Conservation (phyloP, 1,140 invertebrate species). For the Bilobella aurantiaca region DNA sequence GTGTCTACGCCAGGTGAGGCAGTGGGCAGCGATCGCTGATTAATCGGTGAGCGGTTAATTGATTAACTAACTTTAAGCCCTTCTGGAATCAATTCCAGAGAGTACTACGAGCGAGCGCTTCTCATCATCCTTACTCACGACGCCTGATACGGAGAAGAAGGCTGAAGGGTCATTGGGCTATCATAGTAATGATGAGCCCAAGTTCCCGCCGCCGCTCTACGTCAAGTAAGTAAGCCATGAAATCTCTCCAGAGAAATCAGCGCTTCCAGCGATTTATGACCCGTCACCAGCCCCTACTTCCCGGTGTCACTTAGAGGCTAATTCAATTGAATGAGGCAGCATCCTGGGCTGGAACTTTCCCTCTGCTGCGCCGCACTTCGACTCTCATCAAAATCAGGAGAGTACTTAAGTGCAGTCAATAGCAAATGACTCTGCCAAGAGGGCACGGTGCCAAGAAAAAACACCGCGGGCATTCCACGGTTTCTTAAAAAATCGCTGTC, state of each 20-base stretch:
- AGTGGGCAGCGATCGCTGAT: not conserved
- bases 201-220: constrained; percentile 28
- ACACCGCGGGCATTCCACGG: no score
- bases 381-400: no score
- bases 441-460: no score
- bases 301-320: no score
- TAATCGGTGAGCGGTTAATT: not conserved
- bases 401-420: no score
- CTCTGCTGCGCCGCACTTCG: no score
- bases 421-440: no score
- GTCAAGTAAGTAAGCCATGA: constrained; percentile 33
- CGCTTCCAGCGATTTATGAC: not conserved
- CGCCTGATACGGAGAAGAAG: constrained; percentile 33
- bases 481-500: no score
- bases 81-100: constrained; percentile 14
- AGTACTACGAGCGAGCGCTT: constrained; percentile 34
- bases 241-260: not conserved
- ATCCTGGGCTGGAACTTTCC: no score
- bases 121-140: constrained; percentile 26
- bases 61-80: not conserved
- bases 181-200: constrained; percentile 29
- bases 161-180: constrained; percentile 25
- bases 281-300: no score
- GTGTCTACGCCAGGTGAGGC: constrained; percentile 30
- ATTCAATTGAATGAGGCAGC: no score